phyloP scores from a whole-genome alignment of 2,888 invertebrate species.

The Phlogophora meticulosa region DNA sequence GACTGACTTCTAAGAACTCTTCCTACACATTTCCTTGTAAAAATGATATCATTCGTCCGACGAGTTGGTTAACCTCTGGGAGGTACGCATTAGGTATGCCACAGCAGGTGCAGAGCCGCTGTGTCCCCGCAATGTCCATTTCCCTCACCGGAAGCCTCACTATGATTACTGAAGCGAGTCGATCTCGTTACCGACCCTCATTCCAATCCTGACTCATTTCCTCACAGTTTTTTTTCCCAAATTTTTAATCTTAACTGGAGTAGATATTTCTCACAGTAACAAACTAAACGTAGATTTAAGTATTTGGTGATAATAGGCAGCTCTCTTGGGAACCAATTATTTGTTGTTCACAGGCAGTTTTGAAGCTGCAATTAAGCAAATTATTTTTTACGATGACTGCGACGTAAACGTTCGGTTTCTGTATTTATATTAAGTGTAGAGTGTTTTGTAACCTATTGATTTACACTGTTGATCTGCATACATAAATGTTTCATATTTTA shows the following conservation, averaged over 20 bases:
- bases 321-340: constrained; percentile 68
- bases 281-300: constrained; percentile 63
- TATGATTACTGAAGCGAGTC: constrained; percentile 81
- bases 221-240: constrained; percentile 76
- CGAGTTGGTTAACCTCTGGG: constrained; percentile 26
- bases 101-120: constrained; percentile 80
- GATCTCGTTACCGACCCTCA: constrained; percentile 81
- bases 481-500: not conserved
- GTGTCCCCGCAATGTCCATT: constrained; percentile 66
- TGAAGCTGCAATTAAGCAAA: constrained; percentile 62
- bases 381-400: constrained; percentile 58
- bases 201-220: constrained; percentile 86
- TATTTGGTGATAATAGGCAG: constrained; percentile 66
- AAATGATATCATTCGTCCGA: constrained; percentile 18
- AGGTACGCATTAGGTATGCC: constrained; percentile 42
- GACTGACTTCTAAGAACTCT: constrained; percentile 28
- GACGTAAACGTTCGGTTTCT: constrained; percentile 43
- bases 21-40: constrained; percentile 14
- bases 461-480: constrained; percentile 13
- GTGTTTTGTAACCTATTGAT: constrained; percentile 23
- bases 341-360: constrained; percentile 51
- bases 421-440: constrained; percentile 3
- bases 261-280: constrained; percentile 80
- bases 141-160: constrained; percentile 81
- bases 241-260: constrained; percentile 77